Evolutionary conservation across 2,888 invertebrate genomes (phyloP).

Genomic region (Shargacucullia verbasci): DNA sequence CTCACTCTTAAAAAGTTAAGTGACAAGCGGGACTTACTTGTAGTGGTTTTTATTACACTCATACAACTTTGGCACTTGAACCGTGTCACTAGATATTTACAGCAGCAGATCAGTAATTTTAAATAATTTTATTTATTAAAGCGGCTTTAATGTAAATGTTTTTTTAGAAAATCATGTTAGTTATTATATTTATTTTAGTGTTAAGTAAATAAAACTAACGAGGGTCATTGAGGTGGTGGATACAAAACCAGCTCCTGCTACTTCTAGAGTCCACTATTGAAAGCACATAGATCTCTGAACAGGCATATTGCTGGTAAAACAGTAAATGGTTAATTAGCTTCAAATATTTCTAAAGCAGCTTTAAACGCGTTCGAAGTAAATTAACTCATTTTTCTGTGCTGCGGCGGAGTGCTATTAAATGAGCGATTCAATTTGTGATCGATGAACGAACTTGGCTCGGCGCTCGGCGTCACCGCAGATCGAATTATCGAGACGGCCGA

Average conservation of each 20-base stretch:
- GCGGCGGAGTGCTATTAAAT: slow-evolving; percentile 31
- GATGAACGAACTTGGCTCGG: slow-evolving; percentile 39
- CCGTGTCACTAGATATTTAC: slow-evolving; percentile 1
- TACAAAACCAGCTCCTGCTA: too few species aligned
- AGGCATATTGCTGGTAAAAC: too few species aligned
- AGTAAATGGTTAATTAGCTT: too few species aligned
- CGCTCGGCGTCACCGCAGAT: slow-evolving; percentile 29
- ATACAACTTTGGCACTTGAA: slow-evolving; percentile 27
- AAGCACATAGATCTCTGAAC: too few species aligned
- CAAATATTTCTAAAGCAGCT: neutral
- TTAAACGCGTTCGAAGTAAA: neutral
- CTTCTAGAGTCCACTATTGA: neutral
- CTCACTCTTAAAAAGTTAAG: slow-evolving; percentile 11
- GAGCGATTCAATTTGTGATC: slow-evolving; percentile 51
- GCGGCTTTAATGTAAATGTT: too few species aligned
- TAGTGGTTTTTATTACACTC: slow-evolving; percentile 20
- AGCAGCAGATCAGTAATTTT: slow-evolving; percentile 10
- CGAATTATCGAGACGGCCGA: slow-evolving; percentile 39
- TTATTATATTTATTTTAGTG: too few species aligned
- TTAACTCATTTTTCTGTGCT: slow-evolving; percentile 4
- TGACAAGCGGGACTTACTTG: slow-evolving; percentile 15
- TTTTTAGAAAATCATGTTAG: too few species aligned
- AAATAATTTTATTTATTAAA: too few species aligned
- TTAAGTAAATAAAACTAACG: too few species aligned
- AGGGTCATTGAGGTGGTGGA: too few species aligned